Evolutionary conservation across 2,888 invertebrate genomes (phyloP).

Genomic region (Bembecia ichneumoniformis): DNA sequence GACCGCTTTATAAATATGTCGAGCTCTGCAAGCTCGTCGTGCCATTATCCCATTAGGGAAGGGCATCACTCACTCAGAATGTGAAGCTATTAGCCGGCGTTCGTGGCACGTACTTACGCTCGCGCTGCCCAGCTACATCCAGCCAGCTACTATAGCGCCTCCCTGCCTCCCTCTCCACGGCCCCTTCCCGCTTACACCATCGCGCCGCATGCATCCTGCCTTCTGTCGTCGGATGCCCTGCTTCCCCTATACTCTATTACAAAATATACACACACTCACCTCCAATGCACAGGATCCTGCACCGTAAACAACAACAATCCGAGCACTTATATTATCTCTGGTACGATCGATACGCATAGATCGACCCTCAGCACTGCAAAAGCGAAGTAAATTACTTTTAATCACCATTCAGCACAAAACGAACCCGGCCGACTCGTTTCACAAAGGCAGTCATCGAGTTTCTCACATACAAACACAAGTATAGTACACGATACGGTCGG

Average conservation of each 20-base stretch:
- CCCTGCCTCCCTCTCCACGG: slow-evolving; percentile 13
- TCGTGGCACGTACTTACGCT: slow-evolving; percentile 18
- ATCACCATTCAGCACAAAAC: slow-evolving; percentile 67
- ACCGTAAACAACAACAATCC: slow-evolving; percentile 48
- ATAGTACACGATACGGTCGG: slow-evolving; percentile 46
- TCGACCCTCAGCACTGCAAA: slow-evolving; percentile 59
- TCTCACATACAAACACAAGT: slow-evolving; percentile 46
- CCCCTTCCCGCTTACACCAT: slow-evolving; percentile 12
- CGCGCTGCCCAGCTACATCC: not conserved
- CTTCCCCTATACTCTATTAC: slow-evolving; percentile 17
- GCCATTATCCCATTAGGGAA: slow-evolving; percentile 67
- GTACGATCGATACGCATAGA: slow-evolving; percentile 59
- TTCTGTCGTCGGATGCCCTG: slow-evolving; percentile 8
- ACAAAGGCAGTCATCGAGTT: slow-evolving; percentile 39
- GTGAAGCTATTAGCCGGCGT: slow-evolving; percentile 46
- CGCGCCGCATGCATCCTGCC: slow-evolving; percentile 6
- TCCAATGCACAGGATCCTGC: slow-evolving; percentile 33
- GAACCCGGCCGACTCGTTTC: slow-evolving; percentile 55
- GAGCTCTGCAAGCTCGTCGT: slow-evolving; percentile 35
- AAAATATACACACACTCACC: slow-evolving; percentile 30
- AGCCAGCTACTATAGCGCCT: slow-evolving; percentile 6
- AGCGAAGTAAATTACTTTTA: slow-evolving; percentile 66
- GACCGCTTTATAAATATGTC: slow-evolving; percentile 65
- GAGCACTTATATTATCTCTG: slow-evolving; percentile 45
- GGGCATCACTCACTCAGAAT: slow-evolving; percentile 61